Conservation (phyloP, 2,888 invertebrate genomes). For the Nymphalis polychloros region DNA sequence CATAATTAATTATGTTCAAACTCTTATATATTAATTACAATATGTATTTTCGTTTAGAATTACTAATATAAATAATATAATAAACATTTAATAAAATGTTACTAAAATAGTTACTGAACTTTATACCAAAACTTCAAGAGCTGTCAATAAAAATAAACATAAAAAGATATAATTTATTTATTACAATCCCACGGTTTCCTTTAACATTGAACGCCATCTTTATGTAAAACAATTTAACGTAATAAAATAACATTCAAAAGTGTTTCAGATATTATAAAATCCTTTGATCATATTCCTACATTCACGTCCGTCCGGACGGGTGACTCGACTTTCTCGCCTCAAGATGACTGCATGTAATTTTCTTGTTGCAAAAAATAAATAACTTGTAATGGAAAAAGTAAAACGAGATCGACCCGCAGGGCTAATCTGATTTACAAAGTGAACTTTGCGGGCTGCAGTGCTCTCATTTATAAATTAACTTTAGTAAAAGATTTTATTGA, state of each 20-base stretch:
- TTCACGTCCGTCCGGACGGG: constrained; percentile 51
- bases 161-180: constrained; percentile 22
- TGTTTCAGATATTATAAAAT: constrained; percentile 16
- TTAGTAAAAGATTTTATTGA: constrained; percentile 2
- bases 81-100: neutral
- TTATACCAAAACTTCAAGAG: constrained; percentile 9
- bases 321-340: constrained; percentile 59
- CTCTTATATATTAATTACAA: too few species aligned
- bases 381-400: constrained; percentile 61
- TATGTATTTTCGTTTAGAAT: too few species aligned
- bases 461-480: neutral
- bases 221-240: constrained; percentile 23
- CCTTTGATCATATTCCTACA: constrained; percentile 42
- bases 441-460: constrained; percentile 14
- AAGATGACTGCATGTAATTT: constrained; percentile 61
- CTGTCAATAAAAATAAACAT: constrained; percentile 7
- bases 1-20: too few species aligned
- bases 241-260: constrained; percentile 27
- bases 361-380: constrained; percentile 51
- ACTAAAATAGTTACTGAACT: neutral
- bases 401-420: constrained; percentile 52
- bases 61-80: neutral
- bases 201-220: constrained; percentile 23
- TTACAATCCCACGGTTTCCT: constrained; percentile 8
- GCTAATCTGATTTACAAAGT: constrained; percentile 29